Conservation (phyloP, 1,140 invertebrate genomes). For the Copidosoma floridanum region DNA sequence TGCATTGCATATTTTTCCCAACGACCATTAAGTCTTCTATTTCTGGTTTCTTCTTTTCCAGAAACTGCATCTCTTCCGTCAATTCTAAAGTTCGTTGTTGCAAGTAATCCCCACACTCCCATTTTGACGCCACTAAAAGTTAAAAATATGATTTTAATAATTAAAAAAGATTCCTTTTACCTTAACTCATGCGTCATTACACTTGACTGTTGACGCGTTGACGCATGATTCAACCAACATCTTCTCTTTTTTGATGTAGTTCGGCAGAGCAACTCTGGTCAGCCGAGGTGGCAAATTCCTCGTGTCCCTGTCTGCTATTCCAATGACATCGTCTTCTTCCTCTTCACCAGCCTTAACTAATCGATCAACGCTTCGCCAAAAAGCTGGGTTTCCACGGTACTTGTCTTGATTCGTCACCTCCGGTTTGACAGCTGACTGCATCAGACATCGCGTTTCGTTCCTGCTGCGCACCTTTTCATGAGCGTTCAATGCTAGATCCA, state of each 20-base stretch:
- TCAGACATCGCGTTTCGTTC: slow-evolving; percentile 37
- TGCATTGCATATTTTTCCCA: slow-evolving; percentile 8
- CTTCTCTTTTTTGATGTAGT: slow-evolving; percentile 44
- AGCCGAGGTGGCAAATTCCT: slow-evolving; percentile 33
- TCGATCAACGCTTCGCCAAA: slow-evolving; percentile 30
- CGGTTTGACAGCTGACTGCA: slow-evolving; percentile 42
- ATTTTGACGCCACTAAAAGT: slow-evolving; percentile 16
- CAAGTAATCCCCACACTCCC: slow-evolving; percentile 32
- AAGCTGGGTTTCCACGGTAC: slow-evolving; percentile 40
- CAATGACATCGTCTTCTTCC: background rate
- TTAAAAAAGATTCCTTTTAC: slow-evolving; percentile 4
- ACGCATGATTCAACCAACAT: background rate
- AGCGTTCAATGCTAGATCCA: slow-evolving; percentile 44
- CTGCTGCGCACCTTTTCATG: slow-evolving; percentile 34
- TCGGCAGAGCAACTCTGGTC: slow-evolving; percentile 50
- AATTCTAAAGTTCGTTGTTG: slow-evolving; percentile 23
- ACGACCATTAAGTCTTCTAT: slow-evolving; percentile 20
- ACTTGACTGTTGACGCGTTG: background rate
- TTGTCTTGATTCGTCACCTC: slow-evolving; percentile 34
- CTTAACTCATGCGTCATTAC: background rate
- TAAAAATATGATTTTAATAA: slow-evolving; percentile 28
- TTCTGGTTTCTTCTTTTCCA: slow-evolving; percentile 28
- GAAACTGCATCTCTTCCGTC: slow-evolving; percentile 13
- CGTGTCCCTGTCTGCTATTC: background rate
- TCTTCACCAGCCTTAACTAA: slow-evolving; percentile 24